Base-by-base conservation (phyloP, 2,888 invertebrate genomes). In the Neoascia interrupta region DNA sequence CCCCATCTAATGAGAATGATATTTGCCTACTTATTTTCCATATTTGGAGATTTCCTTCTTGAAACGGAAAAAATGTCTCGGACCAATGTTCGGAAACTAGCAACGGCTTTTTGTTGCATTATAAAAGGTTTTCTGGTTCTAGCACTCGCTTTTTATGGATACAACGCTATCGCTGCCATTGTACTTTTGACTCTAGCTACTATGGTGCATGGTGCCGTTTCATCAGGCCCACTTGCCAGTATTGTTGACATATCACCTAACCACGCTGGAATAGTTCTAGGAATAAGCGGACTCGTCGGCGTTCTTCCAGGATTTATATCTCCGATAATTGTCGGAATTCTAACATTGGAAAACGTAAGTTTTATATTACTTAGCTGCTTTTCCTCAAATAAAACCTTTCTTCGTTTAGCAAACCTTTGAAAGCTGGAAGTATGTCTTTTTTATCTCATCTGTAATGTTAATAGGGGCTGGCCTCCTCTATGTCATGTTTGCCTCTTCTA, bases 211-310 rank as follows among this genome's bases (percentile, higher is more conserved):
- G 94, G 94, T 0, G 92, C 93, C 0, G 91, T 92, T 1, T 92
- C 93, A 0, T 91, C 93, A 0, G 93, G 93, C 0, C 91, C 92
- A 1, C 86, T 93, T 26, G 92, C 93, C 2, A 91, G 91, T 56
- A 90, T 93, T 64, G 92, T 94, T 5, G 94, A 94, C 82, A 89
- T 94, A 47, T 91, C 93, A 64, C 92, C 92, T 0, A 93, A 92
- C 85, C 86, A 89, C 87, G 85, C 87, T 85, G 92, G 91, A 79
- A 89, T 93, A 21, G 88, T 91, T 1, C 88, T 93, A 47, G 93
- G 93, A 0, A 89, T 93, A n/a, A 90, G 90, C 43, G 92, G 92
- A 58, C 90, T 91, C 84, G 87, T 92, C 31, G 90, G 91, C 0
- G 90, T 90, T 19, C 85, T 90, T 41, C 90, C 91, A 0, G 93